Base-by-base conservation (phyloP, 2,113 vertebrate genomes). In the Coregonus clupeaformis region DNA sequence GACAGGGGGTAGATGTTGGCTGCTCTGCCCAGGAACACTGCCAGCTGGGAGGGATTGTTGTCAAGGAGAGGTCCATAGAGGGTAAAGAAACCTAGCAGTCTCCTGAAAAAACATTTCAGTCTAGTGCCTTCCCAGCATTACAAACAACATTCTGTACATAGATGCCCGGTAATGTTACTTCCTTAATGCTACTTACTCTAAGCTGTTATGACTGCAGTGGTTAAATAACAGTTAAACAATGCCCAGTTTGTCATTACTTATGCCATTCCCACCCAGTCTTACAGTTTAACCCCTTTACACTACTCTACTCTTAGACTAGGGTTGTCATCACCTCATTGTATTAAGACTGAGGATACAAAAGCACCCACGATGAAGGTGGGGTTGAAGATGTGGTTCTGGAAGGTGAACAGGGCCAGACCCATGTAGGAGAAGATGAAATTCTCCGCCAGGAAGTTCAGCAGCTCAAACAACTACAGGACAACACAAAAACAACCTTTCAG, bases 371-470 rank as follows among this genome's bases (percentile, higher is more conserved):
- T 95, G 67, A 99, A 98, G 71, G 95, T 95, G 47, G 95, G 95
- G 75, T 97, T 99, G 77, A 98, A 99, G 86, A 97, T 75, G 0
- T 99, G 98, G 87, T 92, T 98, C 91, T 98, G 96, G 91, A 99
- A 99, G 79, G 98, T 99, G 91, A 99, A 99, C 62, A 99, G 89
- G 5, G 97, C 92, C 81, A 99, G 89, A 20, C 98, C 98, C 98
- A 99, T 99, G 93, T 99, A 99, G 85, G 98, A 99, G 87, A 99
- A 99, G 86, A 99, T 99, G 90, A 99, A 99, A 89, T 99, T 99
- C 92, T 99, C 98, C 42, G 98, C 98, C 92, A 99, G 91, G 93
- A 99, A 99, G 90, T 99, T 97, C 86, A 99, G 94, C 77, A 99
- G 93, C 86, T 99, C 97, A 88, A 99, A 99, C 84, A 99, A 91